Evolutionary conservation across 2,888 invertebrate species (phyloP), one percentile per base, ranked within the genome.

Genomic region (Fissipunctia ypsillon): DNA sequence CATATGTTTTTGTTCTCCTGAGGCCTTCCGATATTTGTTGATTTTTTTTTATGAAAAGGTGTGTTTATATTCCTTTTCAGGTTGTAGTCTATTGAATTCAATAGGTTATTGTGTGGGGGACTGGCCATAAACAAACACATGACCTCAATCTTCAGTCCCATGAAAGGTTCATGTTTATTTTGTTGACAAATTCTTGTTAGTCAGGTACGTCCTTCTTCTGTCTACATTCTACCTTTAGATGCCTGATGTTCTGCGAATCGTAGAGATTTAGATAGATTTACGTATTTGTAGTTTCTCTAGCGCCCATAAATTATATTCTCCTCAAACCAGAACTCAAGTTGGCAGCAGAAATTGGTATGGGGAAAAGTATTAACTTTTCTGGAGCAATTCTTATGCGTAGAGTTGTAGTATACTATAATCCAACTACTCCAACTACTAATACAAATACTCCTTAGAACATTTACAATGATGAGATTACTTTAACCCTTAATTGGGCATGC

Each of bases 131-230:
- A 61, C 65, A 83, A 80, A 83, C 64, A 71, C n/a, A 57, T 81
- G 81, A 84, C 68, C 81, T 84, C 84, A 80, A 79, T 70, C 48
- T 50, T 50, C 6, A 12, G 22, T n/a, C n/a, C 38, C 56, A 68
- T 52, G 48, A 52, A 79, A 50, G 48, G 43, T 28, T 66, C 22
- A n/a, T 38, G 14, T 45, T 74, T 38, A 31, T 43, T 76, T 60
- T 69, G 25, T 25, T 68, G 52, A 57, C 16, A 43, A 41, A 63
- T 77, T 79, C 63, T 65, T 71, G 22, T 14, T n/a, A 19, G 12
- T 16, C 38, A n/a, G n/a, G n/a, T 41, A 6, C 22, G 31, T 2
- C 28, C 2, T 7, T 4, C 4, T 31, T 60, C 5, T 38, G 1
- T 22, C 1, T 48, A 28, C 7, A n/a, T 56, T 35, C 22, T 57